Conservation (phyloP, 2,113 vertebrate genomes). For the Actenoides lindsayi region DNA sequence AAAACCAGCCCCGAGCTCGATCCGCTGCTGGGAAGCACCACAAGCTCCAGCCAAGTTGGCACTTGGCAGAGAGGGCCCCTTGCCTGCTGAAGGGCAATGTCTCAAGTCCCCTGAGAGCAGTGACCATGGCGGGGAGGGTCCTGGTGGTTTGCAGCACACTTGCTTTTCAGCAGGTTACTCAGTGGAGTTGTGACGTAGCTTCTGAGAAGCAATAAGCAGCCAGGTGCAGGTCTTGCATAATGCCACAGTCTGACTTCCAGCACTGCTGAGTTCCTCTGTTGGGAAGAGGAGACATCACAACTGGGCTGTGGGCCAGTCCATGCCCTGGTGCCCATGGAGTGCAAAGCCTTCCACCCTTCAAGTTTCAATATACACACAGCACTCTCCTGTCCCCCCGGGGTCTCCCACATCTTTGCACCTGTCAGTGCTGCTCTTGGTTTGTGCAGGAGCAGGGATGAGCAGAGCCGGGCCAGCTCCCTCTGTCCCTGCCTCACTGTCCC, state of each 20-base stretch:
- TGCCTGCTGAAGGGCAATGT: background rate
- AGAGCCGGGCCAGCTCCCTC: background rate
- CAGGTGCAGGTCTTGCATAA: background rate
- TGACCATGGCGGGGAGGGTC: accelerated
- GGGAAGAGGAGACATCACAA: background rate
- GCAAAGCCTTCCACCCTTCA: background rate
- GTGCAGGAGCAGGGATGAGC: background rate
- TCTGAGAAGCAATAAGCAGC: background rate
- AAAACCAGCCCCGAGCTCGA: background rate
- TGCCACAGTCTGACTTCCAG: background rate
- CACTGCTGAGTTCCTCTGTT: background rate
- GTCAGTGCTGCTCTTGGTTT: background rate
- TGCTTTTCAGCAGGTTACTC: background rate
- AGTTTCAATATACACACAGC: background rate
- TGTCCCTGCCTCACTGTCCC: background rate
- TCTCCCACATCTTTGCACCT: background rate
- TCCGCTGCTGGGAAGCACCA: conserved; percentile 38
- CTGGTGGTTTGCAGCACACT: accelerated
- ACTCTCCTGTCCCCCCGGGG: background rate
- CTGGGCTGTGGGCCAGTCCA: background rate
- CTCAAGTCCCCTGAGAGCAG: background rate
- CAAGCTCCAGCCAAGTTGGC: background rate
- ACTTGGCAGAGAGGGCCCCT: background rate
- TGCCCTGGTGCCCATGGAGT: background rate
- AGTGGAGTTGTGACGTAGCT: background rate